A percentile compares a stretch with the other conserved stretches of the same genome.
Conservation (phyloP, 2,113 vertebrate genomes). For the Talpa occidentalis region DNA sequence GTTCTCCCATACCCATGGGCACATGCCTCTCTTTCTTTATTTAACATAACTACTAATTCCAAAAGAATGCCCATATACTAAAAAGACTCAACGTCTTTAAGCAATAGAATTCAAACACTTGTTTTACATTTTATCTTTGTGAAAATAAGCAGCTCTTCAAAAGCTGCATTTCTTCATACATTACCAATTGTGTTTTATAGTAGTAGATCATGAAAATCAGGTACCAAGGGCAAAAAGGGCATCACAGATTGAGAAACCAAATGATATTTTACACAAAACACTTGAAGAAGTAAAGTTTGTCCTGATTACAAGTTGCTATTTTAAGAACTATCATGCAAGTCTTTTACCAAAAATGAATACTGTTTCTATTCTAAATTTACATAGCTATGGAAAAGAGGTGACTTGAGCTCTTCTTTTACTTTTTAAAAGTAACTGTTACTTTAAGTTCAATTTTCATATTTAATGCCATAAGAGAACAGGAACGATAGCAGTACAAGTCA, state of each 20-base stretch:
- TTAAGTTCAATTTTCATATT: slow-evolving; percentile 20
- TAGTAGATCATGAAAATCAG: slow-evolving; percentile 46
- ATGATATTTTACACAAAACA: slow-evolving; percentile 54
- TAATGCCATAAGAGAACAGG: slow-evolving; percentile 7
- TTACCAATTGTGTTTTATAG: slow-evolving; percentile 47
- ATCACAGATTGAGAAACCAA: slow-evolving; percentile 61
- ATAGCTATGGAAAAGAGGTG: slow-evolving; percentile 20
- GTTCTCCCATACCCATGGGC: not conserved
- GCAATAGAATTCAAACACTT: not conserved
- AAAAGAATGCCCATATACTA: not conserved
- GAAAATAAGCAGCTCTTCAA: slow-evolving; percentile 29
- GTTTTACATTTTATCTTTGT: not conserved
- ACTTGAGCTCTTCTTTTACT: not conserved
- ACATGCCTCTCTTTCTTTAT: not conserved
- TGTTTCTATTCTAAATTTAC: slow-evolving; percentile 44
- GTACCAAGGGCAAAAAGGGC: not conserved
- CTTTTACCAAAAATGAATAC: slow-evolving; percentile 45
- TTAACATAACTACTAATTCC: slow-evolving; percentile 24
- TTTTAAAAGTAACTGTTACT: slow-evolving; percentile 37
- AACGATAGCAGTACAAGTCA: not conserved
- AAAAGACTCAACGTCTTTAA: not conserved
- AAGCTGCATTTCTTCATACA: slow-evolving; percentile 63
- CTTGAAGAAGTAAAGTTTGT: slow-evolving; percentile 38
- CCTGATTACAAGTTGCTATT: slow-evolving; percentile 55
- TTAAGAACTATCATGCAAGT: slow-evolving; percentile 47